phyloP scores from a whole-genome alignment of 2,888 invertebrate genomes.

The Elmis aenea region DNA sequence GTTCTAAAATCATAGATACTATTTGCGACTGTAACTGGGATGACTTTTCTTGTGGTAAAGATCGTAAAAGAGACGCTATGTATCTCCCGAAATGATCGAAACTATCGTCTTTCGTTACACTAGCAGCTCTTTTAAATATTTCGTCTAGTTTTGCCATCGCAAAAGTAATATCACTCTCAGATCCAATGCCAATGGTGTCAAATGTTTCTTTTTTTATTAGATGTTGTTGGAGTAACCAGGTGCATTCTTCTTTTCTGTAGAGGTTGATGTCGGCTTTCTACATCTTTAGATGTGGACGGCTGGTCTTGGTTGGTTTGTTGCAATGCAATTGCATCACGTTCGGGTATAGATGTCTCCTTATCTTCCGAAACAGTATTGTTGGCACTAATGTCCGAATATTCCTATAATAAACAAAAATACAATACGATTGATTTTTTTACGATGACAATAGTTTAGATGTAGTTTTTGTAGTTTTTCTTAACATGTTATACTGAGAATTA shows the following conservation, averaged over 20 bases:
- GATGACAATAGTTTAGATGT: no score
- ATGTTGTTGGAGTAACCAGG: no score
- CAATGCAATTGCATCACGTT: background rate
- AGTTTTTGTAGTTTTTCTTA: no score
- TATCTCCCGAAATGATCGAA: conserved; percentile 15
- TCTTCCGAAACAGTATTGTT: background rate
- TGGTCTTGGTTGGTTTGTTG: background rate
- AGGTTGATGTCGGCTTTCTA: background rate
- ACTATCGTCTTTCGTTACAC: conserved; percentile 10
- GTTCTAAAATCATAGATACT: conserved; percentile 2
- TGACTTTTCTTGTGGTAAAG: conserved; percentile 35
- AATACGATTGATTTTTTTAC: no score
- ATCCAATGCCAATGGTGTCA: no score
- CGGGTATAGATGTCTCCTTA: conserved; percentile 6
- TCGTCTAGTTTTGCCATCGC: background rate
- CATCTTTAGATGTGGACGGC: background rate
- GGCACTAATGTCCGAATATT: background rate
- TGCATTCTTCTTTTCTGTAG: no score
- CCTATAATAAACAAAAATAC: conserved; percentile 1
- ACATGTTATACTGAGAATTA: no score
- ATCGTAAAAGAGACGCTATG: conserved; percentile 28
- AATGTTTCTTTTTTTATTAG: no score
- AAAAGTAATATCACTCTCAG: background rate
- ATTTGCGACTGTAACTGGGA: conserved; percentile 24
- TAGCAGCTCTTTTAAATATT: background rate